Percentiles rank a stretch among this genome's conserved stretches.
These are phyloP conservation scores for Lagopus leucura DNA, from an alignment of 2,113 vertebrate genomes.

Conservation along the genomic window DNA sequence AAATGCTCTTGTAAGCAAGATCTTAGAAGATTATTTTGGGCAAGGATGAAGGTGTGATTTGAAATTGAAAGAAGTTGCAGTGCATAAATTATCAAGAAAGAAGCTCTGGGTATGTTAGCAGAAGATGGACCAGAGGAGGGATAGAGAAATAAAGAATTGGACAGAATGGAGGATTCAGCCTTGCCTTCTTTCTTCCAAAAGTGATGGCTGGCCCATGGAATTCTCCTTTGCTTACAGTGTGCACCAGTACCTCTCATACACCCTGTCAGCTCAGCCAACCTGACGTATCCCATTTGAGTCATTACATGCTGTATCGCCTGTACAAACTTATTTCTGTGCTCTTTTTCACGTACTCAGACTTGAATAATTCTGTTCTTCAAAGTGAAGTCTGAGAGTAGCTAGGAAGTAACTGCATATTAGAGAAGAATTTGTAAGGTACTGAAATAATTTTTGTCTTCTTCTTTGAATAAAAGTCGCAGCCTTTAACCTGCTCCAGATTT, in stretches of 20 bases:
- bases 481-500: background rate
- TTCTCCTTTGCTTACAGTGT: background rate
- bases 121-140: conserved; percentile 20
- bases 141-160: background rate
- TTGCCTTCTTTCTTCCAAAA: background rate
- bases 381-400: background rate
- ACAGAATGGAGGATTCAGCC: background rate
- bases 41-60: conserved; percentile 58
- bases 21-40: conserved; percentile 61
- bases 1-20: conserved; percentile 45
- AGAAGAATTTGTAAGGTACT: background rate
- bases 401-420: background rate
- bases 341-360: background rate
- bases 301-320: background rate
- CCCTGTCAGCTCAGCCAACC: background rate
- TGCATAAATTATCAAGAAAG: conserved; percentile 55
- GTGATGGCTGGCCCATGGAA: background rate
- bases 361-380: background rate
- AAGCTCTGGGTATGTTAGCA: conserved; percentile 45
- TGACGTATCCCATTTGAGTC: background rate
- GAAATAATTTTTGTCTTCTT: background rate
- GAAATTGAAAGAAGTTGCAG: conserved; percentile 62
- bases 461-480: background rate
- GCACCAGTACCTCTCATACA: background rate
- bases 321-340: background rate